Evolutionary conservation across 2,888 invertebrate species (phyloP), one percentile per base, ranked within the genome.

Genomic region (Phytoseiulus persimilis): DNA sequence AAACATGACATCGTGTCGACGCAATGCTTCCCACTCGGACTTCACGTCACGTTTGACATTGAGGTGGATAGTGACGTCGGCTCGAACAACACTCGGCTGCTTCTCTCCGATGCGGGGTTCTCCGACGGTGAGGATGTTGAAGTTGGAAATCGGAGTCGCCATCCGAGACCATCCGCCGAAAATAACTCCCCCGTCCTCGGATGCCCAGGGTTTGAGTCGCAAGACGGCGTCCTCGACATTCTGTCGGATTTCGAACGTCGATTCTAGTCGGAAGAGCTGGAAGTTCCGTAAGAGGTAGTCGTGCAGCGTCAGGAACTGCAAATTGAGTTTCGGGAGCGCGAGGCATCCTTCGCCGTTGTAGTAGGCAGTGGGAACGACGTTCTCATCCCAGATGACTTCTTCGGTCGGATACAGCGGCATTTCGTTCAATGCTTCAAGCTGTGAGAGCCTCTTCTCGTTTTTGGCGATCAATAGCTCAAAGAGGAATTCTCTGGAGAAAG

Each of bases 111-210:
- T 93, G 90, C 93, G 92, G 6, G 94, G 94, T 92, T 94, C 94
- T 0, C 96, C 95, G 14, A 98, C 98, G 93, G 99, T 98, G 0
- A 98, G 97, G 0, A 99, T 96, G 1, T 96, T 96, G 93, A 99
- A 99, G 90, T 95, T 95, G 14, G 95, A 94, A 90, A 99, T 96
- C 0, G 98, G 97, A 91, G 98, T 96, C 0, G 99, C 99, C 99
- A 99, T 99, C 91, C 99, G 94, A 0, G 99, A 98, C 99, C 99
- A 99, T 0, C 99, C 99, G 28, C 98, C 98, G 93, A 98, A 99
- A 92, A 96, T 95, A 0, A 95, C 95, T 90, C 94, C 95, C 0
- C 94, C 95, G 92, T 97, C 97, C 94, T 98, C 98, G 0, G 97
- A 94, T 92, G 95, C 94, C 97, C 98, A 98, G 90, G 99, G 99